Base-by-base conservation (phyloP, 2,888 invertebrate genomes). In the Ametastegia equiseti region DNA sequence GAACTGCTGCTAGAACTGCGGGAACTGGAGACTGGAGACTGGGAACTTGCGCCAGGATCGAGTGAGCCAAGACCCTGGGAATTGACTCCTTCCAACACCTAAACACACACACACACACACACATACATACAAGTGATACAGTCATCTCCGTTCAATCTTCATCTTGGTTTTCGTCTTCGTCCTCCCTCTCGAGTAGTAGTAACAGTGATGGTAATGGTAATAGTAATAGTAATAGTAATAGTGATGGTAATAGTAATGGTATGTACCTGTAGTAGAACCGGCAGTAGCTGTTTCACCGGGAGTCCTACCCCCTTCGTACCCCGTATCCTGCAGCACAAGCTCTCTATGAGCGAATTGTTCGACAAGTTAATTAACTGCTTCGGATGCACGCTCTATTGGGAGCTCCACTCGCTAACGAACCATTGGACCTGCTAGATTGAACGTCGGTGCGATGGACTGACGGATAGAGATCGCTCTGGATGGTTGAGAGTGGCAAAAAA, bases 341-440 rank as follows among this genome's bases (percentile, higher is more conserved):
- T 71, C 47, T 42, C 47, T 71, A 71, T 71, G 71, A 78, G 60
- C 78, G 78, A 78, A 78, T 78, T 78, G 78, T 78, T 78, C 78
- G 78, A 78, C 78, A 78, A 78, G 78, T 78, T 78, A 78, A 78
- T 78, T 78, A 78, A 78, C 78, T 60, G 78, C 78, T 78, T 78
- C 60, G 60, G 39, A 60, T 78, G 78, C 60, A 60, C 45, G 60
- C 78, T 78, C 78, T 63, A 60, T 78, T 60, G 78, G 78, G 42
- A 78, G 60, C 42, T 45, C 42, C 23, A 36, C 78, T 60, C 78
- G 60, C 60, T 78, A 78, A 78, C 78, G 78, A 78, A 78, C 78
- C 78, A 78, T 78, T 78, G 42, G 60, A 78, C 27, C 78, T 33
- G 60, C 27, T 75, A 36, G 75, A 75, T 75, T 75, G 75, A 75